Conservation (phyloP, 1,140 invertebrate species). For the Ostrea denselamellosa region DNA sequence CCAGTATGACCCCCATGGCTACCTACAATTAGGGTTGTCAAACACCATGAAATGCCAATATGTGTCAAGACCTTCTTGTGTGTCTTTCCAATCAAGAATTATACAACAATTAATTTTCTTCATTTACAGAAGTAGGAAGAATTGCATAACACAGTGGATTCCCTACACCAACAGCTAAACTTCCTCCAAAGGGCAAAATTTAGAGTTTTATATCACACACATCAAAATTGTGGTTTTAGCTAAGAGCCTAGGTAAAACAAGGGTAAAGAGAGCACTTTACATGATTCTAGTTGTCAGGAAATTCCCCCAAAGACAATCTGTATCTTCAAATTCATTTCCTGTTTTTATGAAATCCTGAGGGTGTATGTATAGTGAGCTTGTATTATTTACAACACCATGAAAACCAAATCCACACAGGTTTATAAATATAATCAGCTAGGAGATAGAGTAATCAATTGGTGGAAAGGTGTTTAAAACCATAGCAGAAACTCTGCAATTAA, state of each 20-base stretch:
- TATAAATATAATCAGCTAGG: conserved; percentile 26
- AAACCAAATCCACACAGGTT: background rate
- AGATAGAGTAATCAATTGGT: conserved; percentile 26
- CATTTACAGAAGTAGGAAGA: conserved; percentile 4
- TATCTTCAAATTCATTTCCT: conserved; percentile 3
- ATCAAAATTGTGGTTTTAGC: background rate
- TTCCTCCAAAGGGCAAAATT: conserved; percentile 10
- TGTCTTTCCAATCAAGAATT: background rate
- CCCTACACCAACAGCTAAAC: background rate
- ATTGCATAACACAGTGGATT: conserved; percentile 13
- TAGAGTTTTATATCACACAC: background rate
- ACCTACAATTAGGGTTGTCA: background rate
- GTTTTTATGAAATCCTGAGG: conserved; percentile 10
- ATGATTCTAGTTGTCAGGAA: conserved; percentile 14
- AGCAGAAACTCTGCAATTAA: conserved; percentile 20
- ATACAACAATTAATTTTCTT: background rate
- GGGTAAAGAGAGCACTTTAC: background rate
- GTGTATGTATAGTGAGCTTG: background rate
- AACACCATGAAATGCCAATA: conserved; percentile 5
- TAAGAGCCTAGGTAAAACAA: background rate
- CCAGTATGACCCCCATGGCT: background rate
- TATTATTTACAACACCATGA: conserved; percentile 14
- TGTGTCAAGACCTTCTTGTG: background rate
- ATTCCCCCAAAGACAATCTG: conserved; percentile 11
- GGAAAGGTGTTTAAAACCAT: background rate